These are phyloP conservation scores for Acronicta alni DNA, from an alignment of 2,888 invertebrate genomes.

Conservation along the genomic window DNA sequence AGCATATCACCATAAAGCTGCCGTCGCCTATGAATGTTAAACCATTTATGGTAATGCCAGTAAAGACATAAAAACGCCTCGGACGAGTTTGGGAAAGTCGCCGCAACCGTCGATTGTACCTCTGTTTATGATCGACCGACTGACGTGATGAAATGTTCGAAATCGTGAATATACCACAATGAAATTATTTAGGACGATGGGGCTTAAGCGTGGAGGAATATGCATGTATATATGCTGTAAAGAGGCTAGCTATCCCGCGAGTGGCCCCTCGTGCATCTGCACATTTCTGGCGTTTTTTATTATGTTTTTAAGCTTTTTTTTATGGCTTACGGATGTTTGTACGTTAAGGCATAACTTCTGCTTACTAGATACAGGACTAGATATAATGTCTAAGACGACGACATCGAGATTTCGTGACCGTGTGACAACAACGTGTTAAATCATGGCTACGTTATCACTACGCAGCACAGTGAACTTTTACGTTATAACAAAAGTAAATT, in stretches of 20 bases:
- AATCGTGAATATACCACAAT: slow-evolving; percentile 34
- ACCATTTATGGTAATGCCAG: slow-evolving; percentile 46
- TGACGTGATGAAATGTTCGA: slow-evolving; percentile 32
- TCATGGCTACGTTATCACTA: too few species aligned
- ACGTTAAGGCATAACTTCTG: too few species aligned
- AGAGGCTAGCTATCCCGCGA: slow-evolving; percentile 1
- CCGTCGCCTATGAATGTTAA: slow-evolving; percentile 43
- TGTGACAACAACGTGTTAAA: too few species aligned
- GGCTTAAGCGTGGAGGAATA: background rate
- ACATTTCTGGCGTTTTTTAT: background rate
- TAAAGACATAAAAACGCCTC: slow-evolving; percentile 39
- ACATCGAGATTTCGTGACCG: too few species aligned
- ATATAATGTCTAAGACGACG: too few species aligned
- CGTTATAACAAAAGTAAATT: too few species aligned
- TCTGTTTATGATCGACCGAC: slow-evolving; percentile 25
- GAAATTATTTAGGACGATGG: background rate
- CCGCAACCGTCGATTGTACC: slow-evolving; percentile 20
- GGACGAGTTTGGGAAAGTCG: slow-evolving; percentile 35
- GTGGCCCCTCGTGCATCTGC: background rate
- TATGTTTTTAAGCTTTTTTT: too few species aligned
- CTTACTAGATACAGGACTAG: too few species aligned
- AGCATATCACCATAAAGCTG: slow-evolving; percentile 19
- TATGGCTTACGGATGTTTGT: too few species aligned
- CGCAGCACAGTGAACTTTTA: too few species aligned
- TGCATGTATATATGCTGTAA: slow-evolving; percentile 2